These are phyloP conservation scores for Amiota mariae DNA, from an alignment of 2,888 invertebrate genomes.

Conservation along the genomic window DNA sequence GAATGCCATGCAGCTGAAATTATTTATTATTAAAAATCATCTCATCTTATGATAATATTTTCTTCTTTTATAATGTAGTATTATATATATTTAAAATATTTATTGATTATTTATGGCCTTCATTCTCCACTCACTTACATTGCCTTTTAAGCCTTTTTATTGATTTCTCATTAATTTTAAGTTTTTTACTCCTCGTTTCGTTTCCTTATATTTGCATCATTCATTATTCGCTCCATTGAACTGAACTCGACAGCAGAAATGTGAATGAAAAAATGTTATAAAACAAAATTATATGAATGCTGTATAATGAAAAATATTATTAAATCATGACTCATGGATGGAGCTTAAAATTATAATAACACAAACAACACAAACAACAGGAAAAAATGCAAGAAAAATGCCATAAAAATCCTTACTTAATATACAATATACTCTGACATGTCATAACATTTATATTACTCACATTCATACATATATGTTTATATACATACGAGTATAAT, in stretches of 20 bases:
- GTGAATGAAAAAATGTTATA: no score
- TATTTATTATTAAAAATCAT: no score
- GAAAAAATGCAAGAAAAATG: not conserved
- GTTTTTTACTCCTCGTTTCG: not conserved
- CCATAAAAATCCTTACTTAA: no score
- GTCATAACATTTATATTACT: not conserved
- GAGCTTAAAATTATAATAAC: not conserved
- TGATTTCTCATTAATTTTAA: not conserved
- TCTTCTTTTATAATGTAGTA: no score
- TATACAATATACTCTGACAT: no score
- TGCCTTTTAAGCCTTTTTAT: not conserved
- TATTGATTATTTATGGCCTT: slow-evolving; percentile 20
- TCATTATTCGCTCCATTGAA: slow-evolving; percentile 28
- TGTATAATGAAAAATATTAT: not conserved
- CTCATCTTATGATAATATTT: no score
- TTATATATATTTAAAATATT: no score
- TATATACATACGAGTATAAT: no score
- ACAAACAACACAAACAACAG: not conserved
- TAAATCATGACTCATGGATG: slow-evolving; percentile 10
- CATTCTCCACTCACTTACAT: not conserved
- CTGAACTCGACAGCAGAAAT: not conserved
- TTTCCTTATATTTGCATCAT: not conserved
- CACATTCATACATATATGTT: not conserved
- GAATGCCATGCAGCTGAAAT: no score
- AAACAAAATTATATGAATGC: no score